phyloP scores from a whole-genome alignment of 2,797 vertebrate genomes.

The Falco berigora region DNA sequence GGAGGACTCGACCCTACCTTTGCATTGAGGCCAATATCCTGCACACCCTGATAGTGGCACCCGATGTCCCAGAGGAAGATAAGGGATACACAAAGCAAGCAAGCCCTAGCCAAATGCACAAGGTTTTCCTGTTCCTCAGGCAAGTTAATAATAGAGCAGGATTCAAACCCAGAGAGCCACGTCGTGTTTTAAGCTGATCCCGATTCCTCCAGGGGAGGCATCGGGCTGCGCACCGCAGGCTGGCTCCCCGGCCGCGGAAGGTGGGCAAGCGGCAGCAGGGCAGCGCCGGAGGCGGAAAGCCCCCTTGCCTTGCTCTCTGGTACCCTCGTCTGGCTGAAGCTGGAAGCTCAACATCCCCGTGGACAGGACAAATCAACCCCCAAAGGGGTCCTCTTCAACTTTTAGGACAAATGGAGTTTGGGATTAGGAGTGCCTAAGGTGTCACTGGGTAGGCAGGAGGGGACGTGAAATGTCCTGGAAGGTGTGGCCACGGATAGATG shows the following conservation, averaged over 20 bases:
- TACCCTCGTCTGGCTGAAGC: background rate
- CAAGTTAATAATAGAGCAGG: background rate
- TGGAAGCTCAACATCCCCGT: background rate
- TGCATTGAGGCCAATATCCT: background rate
- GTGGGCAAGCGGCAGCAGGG: background rate
- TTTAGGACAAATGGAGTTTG: background rate
- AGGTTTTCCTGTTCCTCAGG: background rate
- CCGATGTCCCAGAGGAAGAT: background rate
- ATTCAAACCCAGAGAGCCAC: background rate
- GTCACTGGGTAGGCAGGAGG: background rate
- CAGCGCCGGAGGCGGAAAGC: background rate
- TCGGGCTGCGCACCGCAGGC: background rate
- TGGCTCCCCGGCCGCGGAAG: background rate
- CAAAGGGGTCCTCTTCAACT: background rate
- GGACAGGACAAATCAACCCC: background rate
- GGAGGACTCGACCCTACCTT: background rate
- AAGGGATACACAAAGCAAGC: background rate
- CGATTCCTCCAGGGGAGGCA: background rate
- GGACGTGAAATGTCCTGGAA: background rate
- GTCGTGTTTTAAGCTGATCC: background rate
- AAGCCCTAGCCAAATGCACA: background rate
- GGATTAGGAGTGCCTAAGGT: background rate
- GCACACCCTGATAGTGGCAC: background rate
- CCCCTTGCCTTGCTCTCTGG: background rate
- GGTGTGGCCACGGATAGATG: fast-evolving